A percentile compares a stretch with the other conserved stretches of the same genome.
These are phyloP conservation scores for Paramormyrops kingsleyae DNA, from an alignment of 2,113 vertebrate species.

Conservation along the genomic window DNA sequence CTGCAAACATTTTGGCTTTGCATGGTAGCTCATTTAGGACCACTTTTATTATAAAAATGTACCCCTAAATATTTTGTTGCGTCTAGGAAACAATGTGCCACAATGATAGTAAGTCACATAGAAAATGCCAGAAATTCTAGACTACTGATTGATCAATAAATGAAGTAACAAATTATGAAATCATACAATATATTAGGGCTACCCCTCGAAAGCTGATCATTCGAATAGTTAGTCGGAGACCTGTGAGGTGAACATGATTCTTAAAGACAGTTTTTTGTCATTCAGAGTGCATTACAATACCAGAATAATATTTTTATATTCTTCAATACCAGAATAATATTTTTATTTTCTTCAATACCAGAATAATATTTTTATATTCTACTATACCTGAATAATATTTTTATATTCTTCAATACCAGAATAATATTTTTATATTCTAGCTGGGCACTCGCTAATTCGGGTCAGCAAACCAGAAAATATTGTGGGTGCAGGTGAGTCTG, in stretches of 20 bases:
- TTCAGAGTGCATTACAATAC: too few species aligned
- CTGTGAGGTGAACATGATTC: background rate
- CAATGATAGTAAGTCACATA: background rate
- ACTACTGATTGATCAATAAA: background rate
- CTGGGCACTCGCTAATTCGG: background rate
- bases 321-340: background rate
- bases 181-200: background rate
- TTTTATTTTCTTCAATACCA: too few species aligned
- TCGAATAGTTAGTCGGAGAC: background rate
- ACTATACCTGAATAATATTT: too few species aligned
- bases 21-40: background rate
- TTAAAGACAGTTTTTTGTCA: background rate
- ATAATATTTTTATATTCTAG: background rate
- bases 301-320: background rate
- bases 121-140: background rate
- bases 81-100: background rate
- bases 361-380: too few species aligned
- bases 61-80: background rate
- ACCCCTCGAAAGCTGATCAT: background rate
- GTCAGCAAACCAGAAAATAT: background rate
- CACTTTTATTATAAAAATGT: background rate
- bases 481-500: background rate
- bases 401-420: background rate
- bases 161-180: background rate
- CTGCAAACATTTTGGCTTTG: background rate